Base-by-base conservation (phyloP, 30 jellyfish, hydroid and myxozoan species). In the Catostylus mosaicus region DNA sequence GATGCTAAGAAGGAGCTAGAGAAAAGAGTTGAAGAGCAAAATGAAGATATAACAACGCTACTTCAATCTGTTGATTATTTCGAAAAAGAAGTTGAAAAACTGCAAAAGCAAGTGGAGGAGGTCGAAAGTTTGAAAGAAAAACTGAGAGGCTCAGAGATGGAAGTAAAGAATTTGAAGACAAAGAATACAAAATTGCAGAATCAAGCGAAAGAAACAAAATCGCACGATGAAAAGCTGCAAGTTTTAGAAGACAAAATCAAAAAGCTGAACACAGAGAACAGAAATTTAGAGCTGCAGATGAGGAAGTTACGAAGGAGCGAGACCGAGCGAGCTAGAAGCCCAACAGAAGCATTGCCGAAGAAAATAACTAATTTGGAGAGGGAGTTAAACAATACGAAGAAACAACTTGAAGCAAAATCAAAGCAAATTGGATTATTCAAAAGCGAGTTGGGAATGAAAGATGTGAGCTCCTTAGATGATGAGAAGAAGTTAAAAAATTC, bases 71-170 rank as follows among this genome's bases (percentile, higher is more conserved):
- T 86, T 6, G 96, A 86, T 27, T 57, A 78, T 31, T 82, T 84
- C 29, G 98, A 92, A 75, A 87, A 72, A 54, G 98, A 92, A 71
- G 74, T 47, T 48, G 97, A 80, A 45, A 91, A 64, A n/a, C 31
- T 91, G 82, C 54, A 73, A 60, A 88, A 78, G 2, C 60, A 89
- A 47, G 50, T 32, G 32, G 86, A 79, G 20, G 90, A 80, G 64
- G 46, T 45, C 48, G 96, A 90, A 32, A 74, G 48, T 33, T 74
- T 75, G 76, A 75, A 89, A 46, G 90, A 70, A 80, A 73, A 56
- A 78, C 63, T 80, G 56, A 73, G 73, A 38, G 54, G 60, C 14
- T 78, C 89, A 9, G 88, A 80, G 50, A 74, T 31, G 63, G 97
- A 81, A 71, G 14, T 69, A 24, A 77, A 69, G 56, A 27, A 38